These are phyloP conservation scores for Orius insidiosus DNA, from an alignment of 1,140 invertebrate species.

Conservation along the genomic window DNA sequence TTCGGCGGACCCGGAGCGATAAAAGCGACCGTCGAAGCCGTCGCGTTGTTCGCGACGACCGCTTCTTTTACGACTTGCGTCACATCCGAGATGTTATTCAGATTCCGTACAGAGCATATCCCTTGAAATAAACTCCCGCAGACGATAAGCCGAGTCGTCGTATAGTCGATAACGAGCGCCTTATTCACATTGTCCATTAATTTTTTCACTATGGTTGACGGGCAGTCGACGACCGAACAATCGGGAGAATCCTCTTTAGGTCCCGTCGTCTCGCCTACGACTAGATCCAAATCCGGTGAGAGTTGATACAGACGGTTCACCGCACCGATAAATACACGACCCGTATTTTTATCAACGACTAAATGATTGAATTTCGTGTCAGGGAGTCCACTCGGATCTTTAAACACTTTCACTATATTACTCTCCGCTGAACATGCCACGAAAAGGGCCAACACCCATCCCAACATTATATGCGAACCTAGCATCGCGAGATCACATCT, in stretches of 20 bases:
- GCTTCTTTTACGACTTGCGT: constrained; percentile 62
- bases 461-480: too few species aligned
- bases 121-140: constrained; percentile 87
- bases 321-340: constrained; percentile 80
- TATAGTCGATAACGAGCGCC: constrained; percentile 85
- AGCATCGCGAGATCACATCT: too few species aligned
- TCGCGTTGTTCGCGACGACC: constrained; percentile 87
- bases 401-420: constrained; percentile 22
- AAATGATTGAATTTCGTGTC: constrained; percentile 59
- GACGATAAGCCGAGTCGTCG: constrained; percentile 70
- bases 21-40: constrained; percentile 88
- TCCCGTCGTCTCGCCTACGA: constrained; percentile 66
- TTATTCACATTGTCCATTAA: constrained; percentile 88
- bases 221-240: constrained; percentile 74
- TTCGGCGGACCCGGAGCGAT: constrained; percentile 84
- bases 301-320: constrained; percentile 88
- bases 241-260: constrained; percentile 75
- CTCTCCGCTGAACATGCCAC: too few species aligned
- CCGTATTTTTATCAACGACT: constrained; percentile 80
- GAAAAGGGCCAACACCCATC: too few species aligned
- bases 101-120: constrained; percentile 69
- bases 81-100: constrained; percentile 74
- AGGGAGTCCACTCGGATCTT: constrained; percentile 29
- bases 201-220: constrained; percentile 44
- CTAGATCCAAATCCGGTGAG: constrained; percentile 62